Evolutionary conservation across 1,140 invertebrate genomes (phyloP).

Genomic region (Coptotermes formosanus): DNA sequence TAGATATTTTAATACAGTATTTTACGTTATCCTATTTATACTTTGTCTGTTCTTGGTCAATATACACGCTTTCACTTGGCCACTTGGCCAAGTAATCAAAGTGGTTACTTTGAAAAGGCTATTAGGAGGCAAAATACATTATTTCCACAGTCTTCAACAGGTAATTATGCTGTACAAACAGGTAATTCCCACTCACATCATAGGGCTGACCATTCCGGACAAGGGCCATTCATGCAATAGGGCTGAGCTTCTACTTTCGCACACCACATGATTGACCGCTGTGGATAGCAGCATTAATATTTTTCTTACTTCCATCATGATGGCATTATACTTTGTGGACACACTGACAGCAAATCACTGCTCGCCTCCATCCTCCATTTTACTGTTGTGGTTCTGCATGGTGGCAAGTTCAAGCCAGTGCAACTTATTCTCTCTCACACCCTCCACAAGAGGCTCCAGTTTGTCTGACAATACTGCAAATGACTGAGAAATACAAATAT

Average conservation of each 20-base stretch:
- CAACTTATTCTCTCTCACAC: constrained; percentile 77
- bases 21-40: neutral
- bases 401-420: constrained; percentile 77
- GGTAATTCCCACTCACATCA: neutral
- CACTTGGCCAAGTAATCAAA: neutral
- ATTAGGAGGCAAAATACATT: neutral
- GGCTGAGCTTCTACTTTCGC: neutral
- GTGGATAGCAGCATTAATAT: neutral
- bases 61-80: neutral
- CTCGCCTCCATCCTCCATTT: neutral
- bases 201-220: neutral
- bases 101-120: neutral
- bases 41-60: neutral
- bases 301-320: neutral
- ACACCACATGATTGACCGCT: neutral
- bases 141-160: neutral
- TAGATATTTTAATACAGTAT: neutral
- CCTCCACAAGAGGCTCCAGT: constrained; percentile 76
- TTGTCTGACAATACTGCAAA: constrained; percentile 77
- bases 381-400: neutral
- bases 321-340: neutral
- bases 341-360: neutral
- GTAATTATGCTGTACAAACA: neutral
- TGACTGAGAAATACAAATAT: constrained; percentile 60
- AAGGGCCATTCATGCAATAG: neutral